Evolutionary conservation across 2,797 vertebrate genomes (phyloP).

Genomic region (Luscinia luscinia): DNA sequence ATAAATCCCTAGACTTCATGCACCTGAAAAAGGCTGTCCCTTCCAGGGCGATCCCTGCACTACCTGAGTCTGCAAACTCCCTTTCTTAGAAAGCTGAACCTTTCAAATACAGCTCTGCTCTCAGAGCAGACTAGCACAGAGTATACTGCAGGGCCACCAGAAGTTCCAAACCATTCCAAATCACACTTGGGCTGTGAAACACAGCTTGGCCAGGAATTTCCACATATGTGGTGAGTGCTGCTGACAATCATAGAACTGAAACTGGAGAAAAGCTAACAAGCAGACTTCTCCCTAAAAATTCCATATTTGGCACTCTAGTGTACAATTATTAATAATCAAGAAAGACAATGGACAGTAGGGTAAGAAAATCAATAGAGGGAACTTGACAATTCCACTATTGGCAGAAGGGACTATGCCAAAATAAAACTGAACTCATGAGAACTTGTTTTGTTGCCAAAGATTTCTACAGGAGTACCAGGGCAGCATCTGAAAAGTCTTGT

Average conservation of each 20-base stretch:
- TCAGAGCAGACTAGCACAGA: neutral
- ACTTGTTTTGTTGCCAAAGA: neutral
- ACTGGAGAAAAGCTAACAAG: neutral
- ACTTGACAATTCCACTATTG: neutral
- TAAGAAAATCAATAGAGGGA: neutral
- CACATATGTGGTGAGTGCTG: fast-evolving
- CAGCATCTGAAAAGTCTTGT: neutral
- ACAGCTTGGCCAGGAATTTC: neutral
- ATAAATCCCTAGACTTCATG: neutral
- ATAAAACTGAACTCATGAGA: neutral
- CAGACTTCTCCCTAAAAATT: neutral
- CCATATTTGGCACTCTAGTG: fast-evolving
- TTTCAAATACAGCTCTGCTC: neutral
- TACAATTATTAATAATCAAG: neutral
- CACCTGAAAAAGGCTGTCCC: neutral
- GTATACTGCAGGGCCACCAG: neutral
- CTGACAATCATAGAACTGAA: neutral
- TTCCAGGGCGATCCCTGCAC: neutral
- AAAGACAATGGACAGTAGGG: neutral
- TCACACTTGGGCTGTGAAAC: neutral
- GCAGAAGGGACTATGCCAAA: neutral
- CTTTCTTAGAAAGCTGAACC: neutral
- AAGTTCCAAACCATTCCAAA: neutral
- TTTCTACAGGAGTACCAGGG: neutral
- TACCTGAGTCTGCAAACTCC: neutral